These are phyloP conservation scores for Anseranas semipalmata DNA, from an alignment of 2,113 vertebrate genomes.

Conservation along the genomic window DNA sequence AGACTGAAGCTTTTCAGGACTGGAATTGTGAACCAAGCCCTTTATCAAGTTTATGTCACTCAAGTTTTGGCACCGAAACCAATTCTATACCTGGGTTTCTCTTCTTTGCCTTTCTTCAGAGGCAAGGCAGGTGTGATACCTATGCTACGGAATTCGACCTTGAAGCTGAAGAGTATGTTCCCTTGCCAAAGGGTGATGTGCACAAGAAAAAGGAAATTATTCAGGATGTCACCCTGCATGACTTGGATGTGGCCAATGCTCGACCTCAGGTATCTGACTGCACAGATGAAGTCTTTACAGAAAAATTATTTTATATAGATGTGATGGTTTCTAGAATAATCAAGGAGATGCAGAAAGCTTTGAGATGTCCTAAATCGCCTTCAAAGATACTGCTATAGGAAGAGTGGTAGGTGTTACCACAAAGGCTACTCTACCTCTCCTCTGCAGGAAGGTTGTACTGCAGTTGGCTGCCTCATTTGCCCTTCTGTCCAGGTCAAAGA, in stretches of 20 bases:
- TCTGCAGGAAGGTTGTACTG: not conserved
- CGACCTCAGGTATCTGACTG: conserved; percentile 87
- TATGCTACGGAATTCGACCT: conserved; percentile 99
- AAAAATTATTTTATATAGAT: not conserved
- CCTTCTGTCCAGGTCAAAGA: not conserved
- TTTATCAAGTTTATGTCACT: conserved; percentile 47
- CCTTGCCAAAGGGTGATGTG: conserved; percentile 96
- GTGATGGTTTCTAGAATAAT: not conserved
- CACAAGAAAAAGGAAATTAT: conserved; percentile 99
- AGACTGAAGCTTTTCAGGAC: conserved; percentile 66
- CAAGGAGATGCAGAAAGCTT: not conserved
- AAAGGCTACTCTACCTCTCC: not conserved
- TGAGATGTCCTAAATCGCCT: not conserved
- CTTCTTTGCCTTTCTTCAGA: conserved; percentile 75
- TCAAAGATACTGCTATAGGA: not conserved
- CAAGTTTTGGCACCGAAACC: conserved; percentile 67
- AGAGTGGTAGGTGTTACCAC: not conserved
- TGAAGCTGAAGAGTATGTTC: conserved; percentile 98
- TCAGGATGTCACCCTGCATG: conserved; percentile 96
- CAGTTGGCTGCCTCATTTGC: not conserved
- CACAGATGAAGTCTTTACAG: not conserved
- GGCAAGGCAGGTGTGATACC: conserved; percentile 97
- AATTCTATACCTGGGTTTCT: conserved; percentile 66
- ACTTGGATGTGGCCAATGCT: conserved; percentile 95
- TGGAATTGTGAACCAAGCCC: conserved; percentile 62